A percentile compares a stretch with the other conserved stretches of the same genome.
Conservation (phyloP, 2,797 vertebrate genomes). For the Glyptemys insculpta region DNA sequence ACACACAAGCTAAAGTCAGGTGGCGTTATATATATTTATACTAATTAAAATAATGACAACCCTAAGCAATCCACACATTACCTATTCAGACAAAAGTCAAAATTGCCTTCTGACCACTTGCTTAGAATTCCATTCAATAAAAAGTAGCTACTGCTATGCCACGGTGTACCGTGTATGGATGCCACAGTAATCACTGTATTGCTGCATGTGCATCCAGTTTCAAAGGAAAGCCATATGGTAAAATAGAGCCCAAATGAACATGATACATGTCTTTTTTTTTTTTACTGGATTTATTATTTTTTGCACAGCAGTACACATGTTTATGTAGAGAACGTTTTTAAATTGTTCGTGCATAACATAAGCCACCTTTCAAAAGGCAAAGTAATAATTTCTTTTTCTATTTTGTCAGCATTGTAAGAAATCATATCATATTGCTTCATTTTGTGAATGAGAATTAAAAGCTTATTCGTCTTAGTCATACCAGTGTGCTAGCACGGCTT, state of each 20-base stretch:
- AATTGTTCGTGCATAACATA: slow-evolving; percentile 59
- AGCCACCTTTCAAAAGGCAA: slow-evolving; percentile 71
- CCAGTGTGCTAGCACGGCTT: slow-evolving; percentile 64
- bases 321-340: slow-evolving; percentile 51
- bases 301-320: slow-evolving; percentile 22
- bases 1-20: not conserved
- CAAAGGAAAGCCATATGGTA: not conserved
- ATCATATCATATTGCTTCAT: slow-evolving; percentile 69
- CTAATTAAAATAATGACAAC: not conserved
- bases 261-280: slow-evolving; percentile 42
- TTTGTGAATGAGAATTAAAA: slow-evolving; percentile 80
- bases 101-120: not conserved
- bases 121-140: not conserved
- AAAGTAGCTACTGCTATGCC: not conserved
- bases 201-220: not conserved
- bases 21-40: not conserved
- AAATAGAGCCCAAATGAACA: not conserved
- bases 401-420: slow-evolving; percentile 62
- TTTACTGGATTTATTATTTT: slow-evolving; percentile 59
- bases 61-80: not conserved
- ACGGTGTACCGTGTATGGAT: not conserved
- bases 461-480: slow-evolving; percentile 79
- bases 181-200: not conserved
- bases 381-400: slow-evolving; percentile 73
- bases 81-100: not conserved